Evolutionary conservation across 2,797 vertebrate genomes (phyloP).

Genomic region (Telmatherina bonti): DNA sequence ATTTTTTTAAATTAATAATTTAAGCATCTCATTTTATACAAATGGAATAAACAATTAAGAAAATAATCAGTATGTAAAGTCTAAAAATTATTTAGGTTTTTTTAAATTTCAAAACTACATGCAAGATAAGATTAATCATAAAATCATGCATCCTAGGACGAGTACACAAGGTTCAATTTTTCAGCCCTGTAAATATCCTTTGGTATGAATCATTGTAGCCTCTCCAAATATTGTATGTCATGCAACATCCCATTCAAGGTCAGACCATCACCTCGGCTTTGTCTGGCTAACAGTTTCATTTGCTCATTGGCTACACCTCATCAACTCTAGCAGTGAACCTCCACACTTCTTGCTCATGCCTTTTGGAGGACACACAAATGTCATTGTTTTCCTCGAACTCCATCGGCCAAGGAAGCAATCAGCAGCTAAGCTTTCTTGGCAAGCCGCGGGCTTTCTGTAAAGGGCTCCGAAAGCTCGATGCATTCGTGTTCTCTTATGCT

Average conservation of each 20-base stretch:
- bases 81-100: neutral
- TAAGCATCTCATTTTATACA: neutral
- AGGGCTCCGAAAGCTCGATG: constrained; percentile 59
- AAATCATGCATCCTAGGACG: no score
- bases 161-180: neutral
- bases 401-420: constrained; percentile 69
- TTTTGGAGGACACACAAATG: constrained; percentile 81
- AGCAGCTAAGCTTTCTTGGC: constrained; percentile 74
- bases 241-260: constrained; percentile 71
- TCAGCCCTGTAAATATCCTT: constrained; percentile 52
- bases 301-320: constrained; percentile 80
- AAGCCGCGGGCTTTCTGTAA: constrained; percentile 69
- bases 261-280: constrained; percentile 64
- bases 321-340: constrained; percentile 77
- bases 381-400: constrained; percentile 76
- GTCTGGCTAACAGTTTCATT: constrained; percentile 79
- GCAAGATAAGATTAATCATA: constrained; percentile 1
- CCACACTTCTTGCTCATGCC: constrained; percentile 57
- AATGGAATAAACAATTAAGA: neutral
- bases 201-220: constrained; percentile 51
- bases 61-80: neutral
- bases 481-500: constrained; percentile 69
- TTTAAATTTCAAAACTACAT: neutral
- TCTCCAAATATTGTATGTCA: constrained; percentile 69
- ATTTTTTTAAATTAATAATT: neutral